These are phyloP conservation scores for Hephaestus fuliginosus DNA, from an alignment of 2,797 vertebrate genomes.

Conservation along the genomic window DNA sequence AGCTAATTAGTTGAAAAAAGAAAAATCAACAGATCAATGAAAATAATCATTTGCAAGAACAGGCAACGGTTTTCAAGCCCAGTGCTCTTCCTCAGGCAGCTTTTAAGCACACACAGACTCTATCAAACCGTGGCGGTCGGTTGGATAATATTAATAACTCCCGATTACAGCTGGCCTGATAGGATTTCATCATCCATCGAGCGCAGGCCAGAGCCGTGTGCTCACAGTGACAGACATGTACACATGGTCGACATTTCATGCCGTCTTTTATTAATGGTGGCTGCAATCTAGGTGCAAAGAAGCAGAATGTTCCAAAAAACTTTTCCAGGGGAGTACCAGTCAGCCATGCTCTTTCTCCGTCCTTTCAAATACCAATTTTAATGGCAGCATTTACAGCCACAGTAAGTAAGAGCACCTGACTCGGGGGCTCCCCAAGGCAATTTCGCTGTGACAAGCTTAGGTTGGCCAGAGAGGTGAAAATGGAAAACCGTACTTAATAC, in stretches of 20 bases:
- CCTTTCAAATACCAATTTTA: conserved; percentile 20
- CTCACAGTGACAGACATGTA: conserved; percentile 74
- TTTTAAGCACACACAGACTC: conserved; percentile 36
- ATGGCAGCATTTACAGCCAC: conserved; percentile 17
- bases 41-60: not conserved
- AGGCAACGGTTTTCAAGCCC: not conserved
- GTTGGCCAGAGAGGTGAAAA: conserved; percentile 16
- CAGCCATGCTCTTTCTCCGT: not conserved
- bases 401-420: conserved; percentile 1
- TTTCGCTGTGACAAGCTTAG: not conserved
- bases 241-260: conserved; percentile 71
- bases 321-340: not conserved
- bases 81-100: conserved; percentile 27
- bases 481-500: conserved; percentile 15
- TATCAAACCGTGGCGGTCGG: conserved; percentile 58
- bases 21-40: not conserved
- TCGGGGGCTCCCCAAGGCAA: not conserved
- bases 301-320: conserved; percentile 4
- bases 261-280: conserved; percentile 57
- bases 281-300: conserved; percentile 44
- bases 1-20: not conserved
- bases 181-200: conserved; percentile 82
- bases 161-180: conserved; percentile 83
- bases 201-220: conserved; percentile 61
- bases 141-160: conserved; percentile 85